Evolutionary conservation across 2,888 invertebrate species (phyloP).

Genomic region (Automeris io): DNA sequence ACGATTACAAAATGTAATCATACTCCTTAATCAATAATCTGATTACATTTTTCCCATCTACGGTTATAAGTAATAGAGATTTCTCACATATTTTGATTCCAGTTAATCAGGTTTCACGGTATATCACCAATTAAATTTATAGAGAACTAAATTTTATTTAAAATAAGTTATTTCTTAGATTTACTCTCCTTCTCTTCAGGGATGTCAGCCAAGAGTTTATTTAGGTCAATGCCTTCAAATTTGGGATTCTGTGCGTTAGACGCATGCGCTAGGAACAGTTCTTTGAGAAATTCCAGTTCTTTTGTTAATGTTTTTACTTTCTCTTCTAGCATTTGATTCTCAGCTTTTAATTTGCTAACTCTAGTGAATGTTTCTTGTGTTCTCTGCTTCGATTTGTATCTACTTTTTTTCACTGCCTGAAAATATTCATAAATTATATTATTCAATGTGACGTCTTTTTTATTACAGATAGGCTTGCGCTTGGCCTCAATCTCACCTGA

Average conservation of each 20-base stretch:
- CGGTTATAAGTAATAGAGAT: no score
- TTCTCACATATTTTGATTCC: no score
- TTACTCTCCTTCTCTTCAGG: constrained; percentile 49
- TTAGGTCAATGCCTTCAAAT: constrained; percentile 75
- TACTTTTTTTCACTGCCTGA: constrained; percentile 89
- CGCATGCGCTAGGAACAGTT: constrained; percentile 88
- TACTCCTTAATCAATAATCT: no score
- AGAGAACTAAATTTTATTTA: no score
- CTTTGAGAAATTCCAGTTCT: constrained; percentile 87
- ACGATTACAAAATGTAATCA: no score
- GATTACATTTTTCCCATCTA: no score
- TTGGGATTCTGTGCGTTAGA: constrained; percentile 77
- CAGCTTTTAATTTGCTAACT: constrained; percentile 84
- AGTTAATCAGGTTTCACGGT: no score
- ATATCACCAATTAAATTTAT: no score
- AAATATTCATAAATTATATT: constrained; percentile 15
- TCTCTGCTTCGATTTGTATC: constrained; percentile 85
- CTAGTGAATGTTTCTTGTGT: constrained; percentile 86
- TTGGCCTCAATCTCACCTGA: no score
- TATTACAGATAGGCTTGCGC: no score
- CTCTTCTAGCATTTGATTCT: constrained; percentile 87
- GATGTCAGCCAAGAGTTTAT: constrained; percentile 75
- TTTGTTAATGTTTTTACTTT: constrained; percentile 89
- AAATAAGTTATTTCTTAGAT: constrained; percentile 23
- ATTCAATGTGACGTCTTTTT: no score